Conservation (phyloP, 1,140 invertebrate species). For the Neuroterus valhalla region DNA sequence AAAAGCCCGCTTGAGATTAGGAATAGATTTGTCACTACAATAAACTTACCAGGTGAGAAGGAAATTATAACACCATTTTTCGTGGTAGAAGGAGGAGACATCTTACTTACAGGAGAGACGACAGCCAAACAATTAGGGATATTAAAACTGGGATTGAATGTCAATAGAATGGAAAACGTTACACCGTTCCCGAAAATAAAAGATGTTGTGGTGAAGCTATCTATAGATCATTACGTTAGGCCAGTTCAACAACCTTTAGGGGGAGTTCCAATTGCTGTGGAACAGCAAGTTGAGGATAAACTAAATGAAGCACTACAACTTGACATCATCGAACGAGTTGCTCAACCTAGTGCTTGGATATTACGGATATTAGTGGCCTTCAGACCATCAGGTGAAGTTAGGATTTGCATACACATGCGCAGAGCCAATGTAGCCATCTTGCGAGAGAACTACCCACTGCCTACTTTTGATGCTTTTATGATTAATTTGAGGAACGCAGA, state of each 20-base stretch:
- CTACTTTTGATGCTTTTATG: slow-evolving; percentile 52
- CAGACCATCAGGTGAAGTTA: slow-evolving; percentile 40
- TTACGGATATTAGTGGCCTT: slow-evolving; percentile 49
- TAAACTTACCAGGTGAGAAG: slow-evolving; percentile 21
- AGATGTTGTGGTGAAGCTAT: slow-evolving; percentile 51
- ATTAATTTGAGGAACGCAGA: slow-evolving; percentile 49
- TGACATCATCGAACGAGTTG: slow-evolving; percentile 55
- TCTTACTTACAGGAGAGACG: no score
- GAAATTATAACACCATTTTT: slow-evolving; percentile 30
- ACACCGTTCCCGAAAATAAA: slow-evolving; percentile 50
- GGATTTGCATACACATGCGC: slow-evolving; percentile 59
- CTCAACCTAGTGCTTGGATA: slow-evolving; percentile 50
- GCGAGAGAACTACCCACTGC: slow-evolving; percentile 55
- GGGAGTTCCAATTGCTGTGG: slow-evolving; percentile 47
- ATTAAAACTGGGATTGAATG: no score
- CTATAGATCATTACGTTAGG: slow-evolving; percentile 47
- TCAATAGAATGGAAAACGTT: no score
- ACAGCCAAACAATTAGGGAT: no score
- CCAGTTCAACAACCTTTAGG: slow-evolving; percentile 52
- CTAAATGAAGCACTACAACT: slow-evolving; percentile 43
- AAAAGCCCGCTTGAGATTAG: not conserved
- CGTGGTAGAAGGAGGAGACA: not conserved
- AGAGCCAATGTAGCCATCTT: slow-evolving; percentile 54
- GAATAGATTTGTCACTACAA: slow-evolving; percentile 24
- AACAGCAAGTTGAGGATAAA: slow-evolving; percentile 46